Evolutionary conservation across 2,888 invertebrate genomes (phyloP).

Genomic region (Rhyacophila evoluta): DNA sequence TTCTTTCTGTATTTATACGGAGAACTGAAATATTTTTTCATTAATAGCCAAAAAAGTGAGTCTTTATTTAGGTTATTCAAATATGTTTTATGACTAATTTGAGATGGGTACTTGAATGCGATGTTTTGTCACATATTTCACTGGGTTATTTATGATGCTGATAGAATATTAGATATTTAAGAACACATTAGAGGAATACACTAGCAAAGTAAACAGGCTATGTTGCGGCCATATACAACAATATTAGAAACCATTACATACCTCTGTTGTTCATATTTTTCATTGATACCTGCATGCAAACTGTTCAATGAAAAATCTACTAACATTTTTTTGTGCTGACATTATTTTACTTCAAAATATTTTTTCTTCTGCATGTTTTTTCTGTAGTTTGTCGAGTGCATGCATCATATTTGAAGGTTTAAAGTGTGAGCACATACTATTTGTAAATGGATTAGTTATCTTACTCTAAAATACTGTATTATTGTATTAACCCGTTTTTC

Average conservation of each 20-base stretch:
- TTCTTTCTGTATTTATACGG: no score
- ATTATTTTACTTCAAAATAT: background rate
- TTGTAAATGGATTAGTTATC: slow-evolving; percentile 12
- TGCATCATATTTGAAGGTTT: slow-evolving; percentile 9
- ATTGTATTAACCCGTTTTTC: background rate
- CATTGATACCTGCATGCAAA: slow-evolving; percentile 28
- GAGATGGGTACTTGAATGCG: background rate
- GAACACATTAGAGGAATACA: slow-evolving; percentile 23
- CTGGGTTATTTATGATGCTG: background rate
- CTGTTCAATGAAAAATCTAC: slow-evolving; percentile 3
- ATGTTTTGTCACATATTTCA: background rate
- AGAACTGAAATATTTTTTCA: no score
- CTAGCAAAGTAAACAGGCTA: slow-evolving; percentile 33
- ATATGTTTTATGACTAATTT: no score
- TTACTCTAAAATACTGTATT: slow-evolving; percentile 11
- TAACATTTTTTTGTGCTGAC: background rate
- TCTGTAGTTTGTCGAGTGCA: background rate
- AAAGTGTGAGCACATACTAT: slow-evolving; percentile 11
- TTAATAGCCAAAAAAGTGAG: no score
- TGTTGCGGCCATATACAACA: background rate
- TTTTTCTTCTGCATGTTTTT: slow-evolving; percentile 17
- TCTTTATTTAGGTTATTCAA: no score
- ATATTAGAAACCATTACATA: background rate
- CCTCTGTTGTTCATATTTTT: background rate
- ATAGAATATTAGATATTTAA: background rate